These are phyloP conservation scores for Erebia ligea DNA, from an alignment of 2,888 invertebrate genomes.

Conservation along the genomic window DNA sequence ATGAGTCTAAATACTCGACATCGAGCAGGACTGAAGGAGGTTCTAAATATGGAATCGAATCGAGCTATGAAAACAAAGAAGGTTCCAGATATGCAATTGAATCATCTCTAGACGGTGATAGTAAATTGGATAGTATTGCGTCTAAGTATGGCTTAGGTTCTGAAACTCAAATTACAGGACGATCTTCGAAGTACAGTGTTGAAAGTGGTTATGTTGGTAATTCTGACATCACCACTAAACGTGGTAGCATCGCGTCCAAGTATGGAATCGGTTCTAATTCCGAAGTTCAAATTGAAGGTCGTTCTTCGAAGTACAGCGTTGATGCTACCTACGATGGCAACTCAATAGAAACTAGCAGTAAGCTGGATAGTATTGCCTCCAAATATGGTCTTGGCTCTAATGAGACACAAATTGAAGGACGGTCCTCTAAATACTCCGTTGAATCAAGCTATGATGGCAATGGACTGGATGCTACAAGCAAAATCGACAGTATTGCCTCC, in stretches of 20 bases:
- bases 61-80: slow-evolving; percentile 50
- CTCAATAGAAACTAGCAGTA: slow-evolving; percentile 54
- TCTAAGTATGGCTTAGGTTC: slow-evolving; percentile 66
- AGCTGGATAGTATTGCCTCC: slow-evolving; percentile 62
- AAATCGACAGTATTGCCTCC: slow-evolving; percentile 58
- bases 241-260: slow-evolving; percentile 53
- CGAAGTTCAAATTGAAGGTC: slow-evolving; percentile 57
- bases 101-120: slow-evolving; percentile 51
- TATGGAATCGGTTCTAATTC: slow-evolving; percentile 55
- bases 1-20: slow-evolving; percentile 70
- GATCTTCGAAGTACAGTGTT: slow-evolving; percentile 44
- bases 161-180: slow-evolving; percentile 43
- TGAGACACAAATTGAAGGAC: slow-evolving; percentile 42
- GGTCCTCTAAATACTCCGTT: slow-evolving; percentile 42
- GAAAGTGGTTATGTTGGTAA: slow-evolving; percentile 45
- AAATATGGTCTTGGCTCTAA: slow-evolving; percentile 67
- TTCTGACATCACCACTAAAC: slow-evolving; percentile 54
- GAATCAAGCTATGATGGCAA: slow-evolving; percentile 44
- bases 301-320: slow-evolving; percentile 54
- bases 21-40: slow-evolving; percentile 50
- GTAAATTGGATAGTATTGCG: slow-evolving; percentile 63
- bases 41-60: slow-evolving; percentile 55
- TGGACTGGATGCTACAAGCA: slow-evolving; percentile 52
- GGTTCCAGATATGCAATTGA: slow-evolving; percentile 56
- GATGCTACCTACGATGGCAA: slow-evolving; percentile 62